These are phyloP conservation scores for Limnephilus marmoratus DNA, from an alignment of 2,888 invertebrate species.

Conservation along the genomic window DNA sequence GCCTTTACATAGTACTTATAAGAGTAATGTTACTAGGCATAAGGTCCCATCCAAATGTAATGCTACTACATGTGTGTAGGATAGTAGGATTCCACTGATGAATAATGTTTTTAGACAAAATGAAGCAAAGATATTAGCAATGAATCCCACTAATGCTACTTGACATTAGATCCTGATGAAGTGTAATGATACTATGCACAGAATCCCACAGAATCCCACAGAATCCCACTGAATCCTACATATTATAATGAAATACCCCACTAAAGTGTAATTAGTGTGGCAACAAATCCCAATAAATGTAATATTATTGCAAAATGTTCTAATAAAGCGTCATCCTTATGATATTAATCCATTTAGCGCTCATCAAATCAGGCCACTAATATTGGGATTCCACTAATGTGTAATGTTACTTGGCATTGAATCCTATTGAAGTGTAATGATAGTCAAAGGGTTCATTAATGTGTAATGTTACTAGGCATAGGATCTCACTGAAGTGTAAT, in stretches of 20 bases:
- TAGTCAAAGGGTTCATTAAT: neutral
- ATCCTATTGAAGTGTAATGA: neutral
- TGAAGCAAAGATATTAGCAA: neutral
- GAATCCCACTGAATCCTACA: neutral
- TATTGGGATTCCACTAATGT: neutral
- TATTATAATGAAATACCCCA: neutral
- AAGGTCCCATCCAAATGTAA: neutral
- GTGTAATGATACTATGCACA: neutral
- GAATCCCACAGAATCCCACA: too few species aligned
- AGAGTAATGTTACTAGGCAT: conserved; percentile 18
- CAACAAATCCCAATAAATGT: neutral
- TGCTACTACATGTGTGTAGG: neutral
- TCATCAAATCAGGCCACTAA: neutral
- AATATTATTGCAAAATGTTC: neutral
- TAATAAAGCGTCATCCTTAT: neutral
- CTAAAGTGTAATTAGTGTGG: neutral
- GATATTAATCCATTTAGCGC: neutral
- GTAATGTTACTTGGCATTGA: neutral
- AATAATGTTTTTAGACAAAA: too few species aligned
- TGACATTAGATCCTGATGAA: too few species aligned
- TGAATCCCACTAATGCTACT: neutral
- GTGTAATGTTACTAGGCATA: neutral
- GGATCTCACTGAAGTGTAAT: neutral
- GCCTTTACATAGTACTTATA: conserved; percentile 37
- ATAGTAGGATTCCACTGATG: neutral